Evolutionary conservation across 2,797 vertebrate species (phyloP), one percentile per base, ranked within the genome.

Genomic region (Sphenopsis melanotis): DNA sequence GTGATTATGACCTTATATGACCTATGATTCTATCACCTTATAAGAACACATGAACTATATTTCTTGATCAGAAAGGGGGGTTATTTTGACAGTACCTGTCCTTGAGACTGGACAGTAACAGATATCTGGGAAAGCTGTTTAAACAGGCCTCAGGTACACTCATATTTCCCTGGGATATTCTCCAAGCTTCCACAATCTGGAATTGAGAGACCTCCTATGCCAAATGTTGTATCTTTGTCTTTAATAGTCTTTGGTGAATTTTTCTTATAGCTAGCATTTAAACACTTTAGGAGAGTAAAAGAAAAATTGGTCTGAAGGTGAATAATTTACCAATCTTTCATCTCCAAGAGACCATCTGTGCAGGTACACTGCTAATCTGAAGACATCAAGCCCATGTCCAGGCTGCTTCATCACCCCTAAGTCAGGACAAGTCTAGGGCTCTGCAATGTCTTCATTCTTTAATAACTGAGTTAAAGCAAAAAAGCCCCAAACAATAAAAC

Each of bases 201-300:
- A 56, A 42, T 1, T 57, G 12, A 72, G 64, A 59, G 14, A 36
- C 2, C 2, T 87, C 34, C n/a, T 57, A 10, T n/a, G 23, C 4
- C 42, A 80, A 59, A 39, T 0, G 0, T 14, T 15, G 2, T 26
- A 30, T 47, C 22, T 78, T 71, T 29, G 6, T 37, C 20, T 76
- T 91, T 74, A 89, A 80, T 1, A 63, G 32, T 24, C 49, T 82
- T 70, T 42, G 49, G 39, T 0, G 1, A 71, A 36, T 72, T 87
- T 91, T 84, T 6, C 20, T 87, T 83, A 46, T 24, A 57, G 50
- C 46, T 6, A 49, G 9, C 19, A 83, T 78, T 71, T 24, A 64
- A 87, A 60, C 6, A 32, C 3, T 55, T 72, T 0, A 36, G 36
- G 52, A 72, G 17, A 47, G 36, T 12, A 63, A 78, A 14, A 4